These are phyloP conservation scores for Drosophila suboccidentalis DNA, from an alignment of 2,888 invertebrate species.

Conservation along the genomic window DNA sequence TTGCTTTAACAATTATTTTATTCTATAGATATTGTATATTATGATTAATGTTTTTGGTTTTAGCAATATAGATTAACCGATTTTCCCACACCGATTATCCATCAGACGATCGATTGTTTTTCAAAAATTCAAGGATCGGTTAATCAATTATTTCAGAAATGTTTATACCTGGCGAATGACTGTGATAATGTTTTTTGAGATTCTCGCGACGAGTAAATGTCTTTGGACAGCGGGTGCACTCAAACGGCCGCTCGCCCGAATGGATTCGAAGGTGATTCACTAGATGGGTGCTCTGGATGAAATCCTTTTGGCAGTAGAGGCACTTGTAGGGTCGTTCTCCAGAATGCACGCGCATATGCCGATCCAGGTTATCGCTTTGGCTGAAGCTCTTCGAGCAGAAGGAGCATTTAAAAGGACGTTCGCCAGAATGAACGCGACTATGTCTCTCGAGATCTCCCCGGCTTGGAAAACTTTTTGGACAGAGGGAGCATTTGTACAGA, in stretches of 20 bases:
- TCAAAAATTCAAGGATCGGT: too few relatives aligned
- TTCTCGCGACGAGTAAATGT: not conserved
- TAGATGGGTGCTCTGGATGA: slow-evolving; percentile 2
- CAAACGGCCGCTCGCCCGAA: not conserved
- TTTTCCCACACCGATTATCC: not conserved
- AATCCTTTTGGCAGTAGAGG: not conserved
- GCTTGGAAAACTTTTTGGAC: not conserved
- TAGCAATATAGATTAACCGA: not conserved
- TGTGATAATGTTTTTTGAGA: not conserved
- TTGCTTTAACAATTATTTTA: not conserved
- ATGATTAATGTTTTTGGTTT: not conserved
- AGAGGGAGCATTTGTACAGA: not conserved
- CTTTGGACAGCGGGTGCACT: not conserved
- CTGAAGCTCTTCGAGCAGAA: not conserved
- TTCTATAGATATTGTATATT: not conserved
- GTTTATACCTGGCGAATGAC: not conserved
- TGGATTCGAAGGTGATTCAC: slow-evolving; percentile 2
- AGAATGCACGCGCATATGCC: slow-evolving; percentile 1
- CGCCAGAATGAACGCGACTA: slow-evolving; percentile 2
- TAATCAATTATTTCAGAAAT: not conserved
- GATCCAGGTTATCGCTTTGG: not conserved
- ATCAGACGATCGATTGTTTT: too few relatives aligned
- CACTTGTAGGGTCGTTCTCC: slow-evolving; percentile 5
- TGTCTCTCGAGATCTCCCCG: not conserved
- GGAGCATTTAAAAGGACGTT: slow-evolving; percentile 2